These are phyloP conservation scores for Latheticus oryzae DNA, from an alignment of 2,888 invertebrate species.

Conservation along the genomic window DNA sequence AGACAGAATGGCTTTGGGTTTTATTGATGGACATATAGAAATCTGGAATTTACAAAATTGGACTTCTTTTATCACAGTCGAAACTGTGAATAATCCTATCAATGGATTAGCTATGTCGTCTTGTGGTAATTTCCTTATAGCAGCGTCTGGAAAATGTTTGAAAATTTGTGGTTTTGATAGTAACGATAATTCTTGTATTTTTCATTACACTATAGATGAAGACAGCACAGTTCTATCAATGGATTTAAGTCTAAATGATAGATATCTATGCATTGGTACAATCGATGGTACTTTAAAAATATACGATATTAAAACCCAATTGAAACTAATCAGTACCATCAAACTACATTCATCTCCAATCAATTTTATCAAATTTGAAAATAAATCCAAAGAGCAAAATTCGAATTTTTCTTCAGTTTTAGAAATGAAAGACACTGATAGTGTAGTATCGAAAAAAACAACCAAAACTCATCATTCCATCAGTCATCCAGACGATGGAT, in stretches of 20 bases:
- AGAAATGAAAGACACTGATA: constrained; percentile 19
- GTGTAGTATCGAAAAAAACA: no score
- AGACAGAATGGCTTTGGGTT: constrained; percentile 52
- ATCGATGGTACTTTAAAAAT: constrained; percentile 56
- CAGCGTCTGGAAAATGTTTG: constrained; percentile 54
- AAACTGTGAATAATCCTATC: constrained; percentile 48
- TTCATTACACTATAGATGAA: constrained; percentile 55
- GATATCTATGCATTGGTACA: constrained; percentile 54
- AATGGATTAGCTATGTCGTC: constrained; percentile 53
- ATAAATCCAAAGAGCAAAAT: constrained; percentile 31
- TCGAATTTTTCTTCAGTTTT: constrained; percentile 25
- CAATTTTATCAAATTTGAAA: constrained; percentile 46
- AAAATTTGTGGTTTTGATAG: constrained; percentile 57
- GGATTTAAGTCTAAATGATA: constrained; percentile 55
- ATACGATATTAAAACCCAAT: constrained; percentile 56
- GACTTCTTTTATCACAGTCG: constrained; percentile 44
- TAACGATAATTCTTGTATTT: constrained; percentile 49
- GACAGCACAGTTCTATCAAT: constrained; percentile 51
- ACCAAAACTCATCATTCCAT: no score
- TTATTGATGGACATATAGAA: constrained; percentile 52
- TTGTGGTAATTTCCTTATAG: constrained; percentile 52
- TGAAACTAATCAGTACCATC: constrained; percentile 50
- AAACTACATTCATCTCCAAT: constrained; percentile 50
- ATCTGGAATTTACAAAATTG: constrained; percentile 51
- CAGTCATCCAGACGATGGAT: no score